Conservation (phyloP, 2,888 invertebrate genomes). For the Metellina segmentata region DNA sequence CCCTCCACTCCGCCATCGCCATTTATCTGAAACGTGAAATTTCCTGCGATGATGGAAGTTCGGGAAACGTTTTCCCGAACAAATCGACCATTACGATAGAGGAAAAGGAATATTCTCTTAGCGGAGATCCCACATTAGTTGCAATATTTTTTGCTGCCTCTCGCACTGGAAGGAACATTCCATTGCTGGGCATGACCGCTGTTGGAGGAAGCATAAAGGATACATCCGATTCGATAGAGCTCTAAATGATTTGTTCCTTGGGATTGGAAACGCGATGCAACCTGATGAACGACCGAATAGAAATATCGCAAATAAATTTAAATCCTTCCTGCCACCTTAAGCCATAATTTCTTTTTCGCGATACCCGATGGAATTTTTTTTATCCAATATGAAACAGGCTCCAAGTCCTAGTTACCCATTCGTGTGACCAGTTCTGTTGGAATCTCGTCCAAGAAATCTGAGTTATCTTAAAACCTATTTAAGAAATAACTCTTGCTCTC, state of each 20-base stretch:
- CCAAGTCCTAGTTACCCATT: too few relatives aligned
- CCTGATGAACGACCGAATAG: neutral
- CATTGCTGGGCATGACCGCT: constrained; percentile 22
- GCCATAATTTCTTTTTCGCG: too few relatives aligned
- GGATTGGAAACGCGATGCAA: neutral
- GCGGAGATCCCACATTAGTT: constrained; percentile 45
- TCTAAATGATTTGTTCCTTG: neutral
- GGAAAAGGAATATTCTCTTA: constrained; percentile 20
- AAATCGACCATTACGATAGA: constrained; percentile 53
- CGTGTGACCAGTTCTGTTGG: too few relatives aligned
- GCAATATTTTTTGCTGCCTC: constrained; percentile 14
- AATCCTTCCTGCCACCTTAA: too few relatives aligned
- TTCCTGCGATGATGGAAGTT: constrained; percentile 51
- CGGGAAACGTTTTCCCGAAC: constrained; percentile 43
- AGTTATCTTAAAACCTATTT: too few relatives aligned
- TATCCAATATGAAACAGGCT: too few relatives aligned
- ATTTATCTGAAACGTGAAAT: constrained; percentile 55
- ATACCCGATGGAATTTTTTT: too few relatives aligned
- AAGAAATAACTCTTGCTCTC: too few relatives aligned
- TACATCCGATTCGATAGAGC: constrained; percentile 11
- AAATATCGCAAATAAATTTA: neutral
- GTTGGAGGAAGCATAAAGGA: constrained; percentile 12
- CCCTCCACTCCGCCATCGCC: constrained; percentile 17
- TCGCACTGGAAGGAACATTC: constrained; percentile 22
- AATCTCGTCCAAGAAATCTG: too few relatives aligned